phyloP scores from a whole-genome alignment of 2,888 invertebrate species.

The Caenorhabditis sp. region DNA sequence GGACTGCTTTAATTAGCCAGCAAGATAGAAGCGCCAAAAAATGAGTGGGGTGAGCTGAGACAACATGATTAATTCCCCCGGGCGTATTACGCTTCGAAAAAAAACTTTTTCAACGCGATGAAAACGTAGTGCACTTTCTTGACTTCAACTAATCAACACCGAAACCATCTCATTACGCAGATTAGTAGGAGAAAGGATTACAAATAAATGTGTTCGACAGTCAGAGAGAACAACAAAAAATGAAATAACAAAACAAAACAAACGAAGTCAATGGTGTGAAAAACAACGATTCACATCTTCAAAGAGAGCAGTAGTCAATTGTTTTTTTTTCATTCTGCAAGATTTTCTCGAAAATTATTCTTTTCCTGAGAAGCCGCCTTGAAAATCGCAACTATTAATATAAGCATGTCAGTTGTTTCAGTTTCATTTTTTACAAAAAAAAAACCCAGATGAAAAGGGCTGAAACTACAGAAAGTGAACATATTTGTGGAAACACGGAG shows the following conservation, averaged over 20 bases:
- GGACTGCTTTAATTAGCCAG: too few relatives aligned
- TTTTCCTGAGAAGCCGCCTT: background rate
- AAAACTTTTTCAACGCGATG: background rate
- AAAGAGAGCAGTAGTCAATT: background rate
- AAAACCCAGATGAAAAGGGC: background rate
- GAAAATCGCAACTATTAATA: background rate
- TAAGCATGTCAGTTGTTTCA: too few relatives aligned
- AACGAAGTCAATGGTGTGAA: constrained; percentile 4
- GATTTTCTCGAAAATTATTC: background rate
- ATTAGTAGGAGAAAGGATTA: background rate
- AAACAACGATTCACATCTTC: constrained; percentile 7
- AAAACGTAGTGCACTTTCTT: background rate
- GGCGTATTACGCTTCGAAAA: background rate
- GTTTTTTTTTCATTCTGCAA: background rate
- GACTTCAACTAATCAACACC: background rate
- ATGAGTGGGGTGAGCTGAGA: background rate
- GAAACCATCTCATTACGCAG: background rate
- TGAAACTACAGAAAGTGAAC: background rate
- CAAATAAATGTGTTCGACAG: background rate
- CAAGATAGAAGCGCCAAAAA: background rate
- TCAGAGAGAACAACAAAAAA: background rate
- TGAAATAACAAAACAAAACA: background rate
- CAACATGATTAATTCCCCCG: background rate
- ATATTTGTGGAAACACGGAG: background rate
- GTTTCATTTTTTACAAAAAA: too few relatives aligned